Evolutionary conservation across 2,797 vertebrate species (phyloP).

Genomic region (Coranthus polyacanthus): DNA sequence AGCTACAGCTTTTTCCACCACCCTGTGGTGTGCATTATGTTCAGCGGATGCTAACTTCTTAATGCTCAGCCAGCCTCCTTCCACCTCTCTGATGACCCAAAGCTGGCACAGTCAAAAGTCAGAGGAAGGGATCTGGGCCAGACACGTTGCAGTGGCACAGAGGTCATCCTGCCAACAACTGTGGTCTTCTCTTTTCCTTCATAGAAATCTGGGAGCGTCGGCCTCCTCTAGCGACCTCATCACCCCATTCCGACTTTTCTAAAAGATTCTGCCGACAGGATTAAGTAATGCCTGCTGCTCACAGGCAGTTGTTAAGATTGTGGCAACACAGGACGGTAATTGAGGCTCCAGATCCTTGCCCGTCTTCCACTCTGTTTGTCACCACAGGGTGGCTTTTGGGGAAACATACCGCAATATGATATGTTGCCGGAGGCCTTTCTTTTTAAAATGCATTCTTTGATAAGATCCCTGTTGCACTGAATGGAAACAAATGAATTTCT

Average conservation of each 20-base stretch:
- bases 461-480: background rate
- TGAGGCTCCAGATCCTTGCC: background rate
- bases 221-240: background rate
- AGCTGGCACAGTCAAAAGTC: constrained; percentile 19
- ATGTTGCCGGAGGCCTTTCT: background rate
- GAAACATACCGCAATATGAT: background rate
- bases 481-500: background rate
- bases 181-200: constrained; percentile 14
- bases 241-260: background rate
- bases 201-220: background rate
- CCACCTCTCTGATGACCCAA: constrained; percentile 24
- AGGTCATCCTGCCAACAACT: background rate
- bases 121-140: constrained; percentile 19
- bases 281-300: background rate
- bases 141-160: constrained; percentile 5
- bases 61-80: constrained; percentile 41
- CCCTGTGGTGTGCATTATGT: constrained; percentile 59
- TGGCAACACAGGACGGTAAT: background rate
- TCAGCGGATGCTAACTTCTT: constrained; percentile 51
- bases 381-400: background rate
- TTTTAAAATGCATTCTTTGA: background rate
- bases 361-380: background rate
- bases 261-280: background rate
- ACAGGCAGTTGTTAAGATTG: too few species aligned
- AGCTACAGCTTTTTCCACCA: constrained; percentile 24